Base-by-base conservation (phyloP, 2,888 invertebrate genomes). In the Limnephilus rhombicus region DNA sequence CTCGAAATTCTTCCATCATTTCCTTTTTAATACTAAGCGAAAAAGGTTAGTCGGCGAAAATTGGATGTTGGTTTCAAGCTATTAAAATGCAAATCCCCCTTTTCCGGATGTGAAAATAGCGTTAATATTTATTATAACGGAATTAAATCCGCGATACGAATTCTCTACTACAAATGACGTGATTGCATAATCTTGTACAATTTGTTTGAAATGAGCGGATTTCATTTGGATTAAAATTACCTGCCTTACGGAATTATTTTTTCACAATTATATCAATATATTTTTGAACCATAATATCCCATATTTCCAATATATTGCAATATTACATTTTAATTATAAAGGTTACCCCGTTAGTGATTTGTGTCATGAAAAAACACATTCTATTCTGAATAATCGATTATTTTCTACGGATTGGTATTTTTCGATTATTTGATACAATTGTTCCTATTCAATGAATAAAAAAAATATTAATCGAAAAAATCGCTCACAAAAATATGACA, bases 1-100 rank as follows among this genome's bases (percentile, higher is more conserved):
- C 53, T 24, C 18, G 18, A 68, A 68, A 68, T 24, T 68, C 68
- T 68, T 68, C 7, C 9, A 68, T 68, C 68, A n/a, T 80, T n/a
- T 41, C 80, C 80, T 41, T 80, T 89, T 89, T 89, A 89, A 89
- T 89, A 89, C 68, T 89, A 80, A 89, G 80, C 88, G 88, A 15
- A 89, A 89, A 89, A 89, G 80, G 88, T 89, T 89, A 80, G 41
- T 31, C 88, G 24, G 88, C 80, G 37, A 89, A 89, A 89, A 80
- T 89, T 68, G 88, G 80, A 41, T 89, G 88, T 41, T 68, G 88
- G 88, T 89, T 89, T 89, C 80, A 37, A 80, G 41, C 80, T 34
- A 80, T 89, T 80, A 89, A 89, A 80, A 89, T 89, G 88, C 88
- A 80, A 89, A 89, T 89, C 80, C 34, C 24, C 24, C 37, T 37